phyloP scores from a whole-genome alignment of 2,888 invertebrate genomes.

The Biston stratarius region DNA sequence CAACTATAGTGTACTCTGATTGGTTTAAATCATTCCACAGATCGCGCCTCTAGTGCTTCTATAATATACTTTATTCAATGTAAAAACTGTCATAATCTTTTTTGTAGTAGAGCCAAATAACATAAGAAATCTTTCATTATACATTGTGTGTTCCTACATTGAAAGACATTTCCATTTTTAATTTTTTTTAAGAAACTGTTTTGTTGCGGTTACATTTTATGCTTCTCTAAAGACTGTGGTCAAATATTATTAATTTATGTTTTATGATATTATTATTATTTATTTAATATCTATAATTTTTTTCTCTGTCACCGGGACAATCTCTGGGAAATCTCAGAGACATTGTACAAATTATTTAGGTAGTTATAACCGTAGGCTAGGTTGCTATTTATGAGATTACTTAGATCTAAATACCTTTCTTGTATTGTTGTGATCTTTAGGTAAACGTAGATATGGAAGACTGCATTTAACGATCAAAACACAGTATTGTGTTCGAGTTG shows the following conservation, averaged over 20 bases:
- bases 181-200: constrained; percentile 64
- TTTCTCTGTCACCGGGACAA: constrained; percentile 67
- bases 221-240: constrained; percentile 81
- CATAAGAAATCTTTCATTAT: constrained; percentile 56
- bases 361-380: constrained; percentile 71
- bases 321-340: constrained; percentile 72
- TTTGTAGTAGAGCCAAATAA: constrained; percentile 73
- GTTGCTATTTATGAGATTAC: constrained; percentile 85
- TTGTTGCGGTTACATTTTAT: constrained; percentile 65
- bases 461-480: constrained; percentile 79
- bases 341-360: constrained; percentile 84
- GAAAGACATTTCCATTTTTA: constrained; percentile 76
- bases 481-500: constrained; percentile 61
- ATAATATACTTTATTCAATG: constrained; percentile 49
- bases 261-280: constrained; percentile 71
- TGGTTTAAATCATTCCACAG: constrained; percentile 73
- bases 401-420: constrained; percentile 73
- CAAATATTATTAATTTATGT: constrained; percentile 79
- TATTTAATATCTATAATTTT: constrained; percentile 78
- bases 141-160: constrained; percentile 76
- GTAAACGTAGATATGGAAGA: constrained; percentile 74
- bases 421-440: constrained; percentile 82
- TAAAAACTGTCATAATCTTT: constrained; percentile 55
- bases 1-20: constrained; percentile 38
- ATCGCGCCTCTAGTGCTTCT: constrained; percentile 56